Evolutionary conservation across 2,888 invertebrate genomes (phyloP).

Genomic region (Drosophila stalkeri): DNA sequence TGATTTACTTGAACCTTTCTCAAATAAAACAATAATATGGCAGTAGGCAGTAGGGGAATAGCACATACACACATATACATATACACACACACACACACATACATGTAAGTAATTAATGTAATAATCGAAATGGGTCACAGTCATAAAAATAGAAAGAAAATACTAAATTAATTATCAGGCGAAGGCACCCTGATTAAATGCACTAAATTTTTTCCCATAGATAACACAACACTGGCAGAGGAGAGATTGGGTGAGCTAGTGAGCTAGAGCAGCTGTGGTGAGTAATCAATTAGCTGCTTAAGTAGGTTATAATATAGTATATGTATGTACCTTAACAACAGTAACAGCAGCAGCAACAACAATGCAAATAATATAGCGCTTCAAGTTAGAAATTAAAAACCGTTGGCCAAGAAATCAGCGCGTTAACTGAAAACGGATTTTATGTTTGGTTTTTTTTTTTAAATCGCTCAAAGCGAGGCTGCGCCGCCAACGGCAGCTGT

Average conservation of each 20-base stretch:
- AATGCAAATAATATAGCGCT: conserved; percentile 22
- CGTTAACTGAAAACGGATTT: conserved; percentile 52
- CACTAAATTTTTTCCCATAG: not conserved
- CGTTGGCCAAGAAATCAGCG: conserved; percentile 48
- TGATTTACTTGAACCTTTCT: not conserved
- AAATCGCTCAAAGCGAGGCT: conserved; percentile 29
- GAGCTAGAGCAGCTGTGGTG: conserved; percentile 17
- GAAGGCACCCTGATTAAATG: not conserved
- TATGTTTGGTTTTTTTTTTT: conserved; percentile 6
- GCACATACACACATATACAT: too few species aligned
- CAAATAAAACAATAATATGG: not conserved
- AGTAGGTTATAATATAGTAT: conserved; percentile 3
- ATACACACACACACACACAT: not conserved
- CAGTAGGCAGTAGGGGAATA: not conserved
- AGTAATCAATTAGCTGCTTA: conserved; percentile 29
- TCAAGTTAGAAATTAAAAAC: conserved; percentile 14
- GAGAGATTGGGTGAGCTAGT: not conserved
- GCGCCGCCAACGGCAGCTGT: conserved; percentile 24
- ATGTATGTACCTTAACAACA: not conserved
- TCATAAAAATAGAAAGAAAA: conserved; percentile 7
- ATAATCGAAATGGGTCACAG: conserved; percentile 10
- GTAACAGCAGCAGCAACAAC: not conserved
- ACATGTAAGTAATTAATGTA: not conserved
- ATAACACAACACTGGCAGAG: not conserved
- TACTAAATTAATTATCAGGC: not conserved